phyloP scores from a whole-genome alignment of 2,888 invertebrate genomes.

The Rutpela maculata region DNA sequence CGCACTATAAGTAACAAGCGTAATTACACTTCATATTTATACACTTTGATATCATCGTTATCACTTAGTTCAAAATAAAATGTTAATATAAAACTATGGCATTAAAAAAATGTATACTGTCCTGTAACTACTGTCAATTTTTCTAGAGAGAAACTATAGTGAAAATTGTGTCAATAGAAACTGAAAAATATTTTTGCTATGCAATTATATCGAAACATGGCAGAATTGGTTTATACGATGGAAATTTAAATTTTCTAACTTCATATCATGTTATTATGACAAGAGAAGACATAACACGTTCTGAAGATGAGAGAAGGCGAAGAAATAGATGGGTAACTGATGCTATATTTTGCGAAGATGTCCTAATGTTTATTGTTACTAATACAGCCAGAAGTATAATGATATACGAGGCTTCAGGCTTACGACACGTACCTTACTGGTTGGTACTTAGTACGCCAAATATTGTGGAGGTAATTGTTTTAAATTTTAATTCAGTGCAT shows the following conservation, averaged over 20 bases:
- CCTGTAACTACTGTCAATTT: not conserved
- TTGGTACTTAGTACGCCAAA: constrained; percentile 78
- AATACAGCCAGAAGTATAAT: constrained; percentile 79
- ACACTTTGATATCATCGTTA: too few species aligned
- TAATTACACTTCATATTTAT: too few species aligned
- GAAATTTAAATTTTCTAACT: constrained; percentile 75
- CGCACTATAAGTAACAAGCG: too few species aligned
- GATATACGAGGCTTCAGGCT: constrained; percentile 78
- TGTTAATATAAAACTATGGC: too few species aligned
- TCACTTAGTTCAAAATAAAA: too few species aligned
- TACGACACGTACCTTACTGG: constrained; percentile 77
- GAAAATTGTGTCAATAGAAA: constrained; percentile 76
- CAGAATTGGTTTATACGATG: constrained; percentile 78
- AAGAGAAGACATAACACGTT: constrained; percentile 74
- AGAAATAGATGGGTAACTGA: constrained; percentile 79
- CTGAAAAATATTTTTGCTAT: constrained; percentile 78
- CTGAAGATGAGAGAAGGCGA: constrained; percentile 67
- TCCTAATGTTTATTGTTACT: constrained; percentile 76
- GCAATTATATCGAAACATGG: constrained; percentile 78
- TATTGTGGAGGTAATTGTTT: constrained; percentile 74
- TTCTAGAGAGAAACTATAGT: constrained; percentile 78
- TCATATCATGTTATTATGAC: constrained; percentile 77
- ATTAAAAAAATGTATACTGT: too few species aligned
- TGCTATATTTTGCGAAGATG: constrained; percentile 77
- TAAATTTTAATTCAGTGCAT: not conserved